Evolutionary conservation across 2,113 vertebrate genomes (phyloP).

Genomic region (Polypterus bichir): DNA sequence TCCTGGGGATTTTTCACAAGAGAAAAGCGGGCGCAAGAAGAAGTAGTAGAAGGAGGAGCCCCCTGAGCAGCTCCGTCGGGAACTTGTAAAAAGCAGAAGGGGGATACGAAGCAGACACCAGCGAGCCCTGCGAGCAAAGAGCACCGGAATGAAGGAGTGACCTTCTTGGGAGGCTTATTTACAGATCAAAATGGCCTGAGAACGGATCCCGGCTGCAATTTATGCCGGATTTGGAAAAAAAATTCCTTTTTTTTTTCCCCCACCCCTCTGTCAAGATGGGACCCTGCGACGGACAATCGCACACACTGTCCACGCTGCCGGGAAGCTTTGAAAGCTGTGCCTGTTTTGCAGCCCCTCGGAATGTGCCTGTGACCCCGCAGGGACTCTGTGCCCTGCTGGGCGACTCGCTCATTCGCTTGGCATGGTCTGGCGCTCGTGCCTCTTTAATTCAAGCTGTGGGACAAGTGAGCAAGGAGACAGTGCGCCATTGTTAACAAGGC

Average conservation of each 20-base stretch:
- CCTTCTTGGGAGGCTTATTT: slow-evolving; percentile 2
- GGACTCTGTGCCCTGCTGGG: slow-evolving; percentile 2
- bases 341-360: slow-evolving; percentile 6
- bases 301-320: slow-evolving; percentile 12
- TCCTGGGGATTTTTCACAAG: too few relatives aligned
- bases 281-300: slow-evolving; percentile 15
- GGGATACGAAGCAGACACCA: too few relatives aligned
- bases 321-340: slow-evolving; percentile 4
- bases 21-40: too few relatives aligned
- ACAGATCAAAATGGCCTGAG: neutral
- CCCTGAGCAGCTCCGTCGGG: too few relatives aligned
- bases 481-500: slow-evolving; percentile 1
- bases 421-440: neutral
- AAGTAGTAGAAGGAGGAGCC: too few relatives aligned
- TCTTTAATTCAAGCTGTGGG: neutral
- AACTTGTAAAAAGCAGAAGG: too few relatives aligned
- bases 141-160: slow-evolving; percentile 9
- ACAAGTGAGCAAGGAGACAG: neutral
- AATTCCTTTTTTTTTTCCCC: slow-evolving; percentile 38
- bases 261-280: slow-evolving; percentile 28
- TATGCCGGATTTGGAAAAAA: slow-evolving; percentile 33
- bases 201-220: neutral
- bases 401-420: slow-evolving; percentile 1
- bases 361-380: slow-evolving; percentile 8
- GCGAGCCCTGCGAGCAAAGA: too few relatives aligned